Evolutionary conservation across 2,888 invertebrate species (phyloP), one percentile per base, ranked within the genome.

Genomic region (Oscheius sp.): DNA sequence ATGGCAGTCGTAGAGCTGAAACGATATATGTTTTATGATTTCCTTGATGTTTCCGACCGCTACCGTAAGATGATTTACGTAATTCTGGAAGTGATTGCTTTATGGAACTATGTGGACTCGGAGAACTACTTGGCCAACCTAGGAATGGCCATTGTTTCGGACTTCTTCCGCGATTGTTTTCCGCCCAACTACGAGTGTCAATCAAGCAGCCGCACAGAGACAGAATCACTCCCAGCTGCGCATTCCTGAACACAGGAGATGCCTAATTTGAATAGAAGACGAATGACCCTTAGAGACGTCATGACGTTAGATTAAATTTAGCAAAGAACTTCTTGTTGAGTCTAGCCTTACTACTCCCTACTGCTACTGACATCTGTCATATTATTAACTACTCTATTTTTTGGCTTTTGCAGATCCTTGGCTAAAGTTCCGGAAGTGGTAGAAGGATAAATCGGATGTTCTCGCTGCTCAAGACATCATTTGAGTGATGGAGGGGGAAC

Each of bases 1-100:
- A 86, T 69, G 82, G 82, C 71, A 86, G 69, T 10, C 82, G 81
- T 55, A 82, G 75, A 29, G 80, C 80, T 80, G 76, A 63, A 79
- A 79, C 20, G 17, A 25, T 25, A 12, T 4, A 23, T 25, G 25
- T 48, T 37, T 6, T 48, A 25, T 15, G 3, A 48, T 12, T 20
- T 3, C 17, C 12, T 8, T 48, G 25, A 12, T 25, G 12, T 25
- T 25, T 48, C 48, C 48, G 8, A 10, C 15, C 37, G 15, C 37
- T 37, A 15, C n/a, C 17, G 17, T 42, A 42, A 42, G 17, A 42
- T 42, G 42, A 17, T 42, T n/a, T 42, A 42, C 15, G 42, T 42
- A 17, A n/a, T 42, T 42, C 17, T 42, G 4, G 15, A 4, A n/a
- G 3, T 42, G 4, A 6, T 20, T 23, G 4, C 12, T 20, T 20